These are phyloP conservation scores for Alitta virens DNA, from an alignment of 2,888 invertebrate species.

Conservation along the genomic window DNA sequence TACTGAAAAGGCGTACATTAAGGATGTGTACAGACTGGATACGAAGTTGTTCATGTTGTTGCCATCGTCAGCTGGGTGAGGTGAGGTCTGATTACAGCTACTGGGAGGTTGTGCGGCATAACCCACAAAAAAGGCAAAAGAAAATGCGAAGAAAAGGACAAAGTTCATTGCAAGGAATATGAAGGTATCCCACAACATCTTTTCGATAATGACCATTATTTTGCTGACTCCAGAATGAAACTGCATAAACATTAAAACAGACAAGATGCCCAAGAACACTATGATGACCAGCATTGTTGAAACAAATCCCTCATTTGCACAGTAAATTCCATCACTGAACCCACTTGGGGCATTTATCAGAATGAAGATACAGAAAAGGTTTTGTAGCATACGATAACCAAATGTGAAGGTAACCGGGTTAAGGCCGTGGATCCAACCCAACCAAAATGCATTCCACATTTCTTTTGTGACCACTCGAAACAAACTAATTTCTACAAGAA, in stretches of 20 bases:
- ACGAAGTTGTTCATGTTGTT: background rate
- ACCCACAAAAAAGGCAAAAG: background rate
- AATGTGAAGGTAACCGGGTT: background rate
- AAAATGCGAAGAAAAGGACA: background rate
- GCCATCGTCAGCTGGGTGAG: background rate
- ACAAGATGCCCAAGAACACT: background rate
- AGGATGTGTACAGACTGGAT: background rate
- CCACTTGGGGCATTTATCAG: background rate
- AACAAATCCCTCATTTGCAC: background rate
- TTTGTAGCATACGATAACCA: background rate
- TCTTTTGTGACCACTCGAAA: background rate
- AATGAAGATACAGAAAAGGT: background rate
- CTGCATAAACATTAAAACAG: background rate
- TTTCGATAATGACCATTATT: background rate
- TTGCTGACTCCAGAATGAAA: background rate
- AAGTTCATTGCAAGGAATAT: background rate
- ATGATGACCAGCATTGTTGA: background rate
- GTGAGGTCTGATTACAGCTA: background rate
- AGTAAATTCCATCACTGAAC: background rate
- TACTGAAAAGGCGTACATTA: background rate
- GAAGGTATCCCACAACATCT: background rate
- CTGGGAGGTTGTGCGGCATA: background rate
- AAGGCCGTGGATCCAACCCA: background rate
- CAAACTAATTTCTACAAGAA: too few species aligned
- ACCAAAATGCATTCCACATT: background rate